Evolutionary conservation across 2,797 vertebrate genomes (phyloP).

Genomic region (Thalassophryne amazonica): DNA sequence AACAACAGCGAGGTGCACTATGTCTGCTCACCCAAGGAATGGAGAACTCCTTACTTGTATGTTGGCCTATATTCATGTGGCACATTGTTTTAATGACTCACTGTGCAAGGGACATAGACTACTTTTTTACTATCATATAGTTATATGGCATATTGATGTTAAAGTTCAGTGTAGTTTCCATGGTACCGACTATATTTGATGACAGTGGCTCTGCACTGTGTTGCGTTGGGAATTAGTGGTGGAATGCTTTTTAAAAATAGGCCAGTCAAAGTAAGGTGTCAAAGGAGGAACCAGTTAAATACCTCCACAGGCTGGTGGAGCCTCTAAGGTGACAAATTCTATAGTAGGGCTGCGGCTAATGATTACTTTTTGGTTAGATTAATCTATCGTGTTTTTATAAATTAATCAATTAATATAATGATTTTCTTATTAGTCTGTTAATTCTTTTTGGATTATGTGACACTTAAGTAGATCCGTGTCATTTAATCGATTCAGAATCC

Average conservation of each 20-base stretch:
- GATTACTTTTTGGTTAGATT: no score
- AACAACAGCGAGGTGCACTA: conserved; percentile 37
- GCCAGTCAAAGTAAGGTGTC: conserved; percentile 37
- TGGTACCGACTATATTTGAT: conserved; percentile 47
- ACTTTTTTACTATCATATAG: conserved; percentile 32
- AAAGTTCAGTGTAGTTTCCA: conserved; percentile 42
- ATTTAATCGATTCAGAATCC: no score
- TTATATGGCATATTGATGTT: conserved; percentile 21
- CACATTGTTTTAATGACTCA: conserved; percentile 56
- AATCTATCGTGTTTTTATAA: no score
- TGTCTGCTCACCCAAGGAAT: conserved; percentile 44
- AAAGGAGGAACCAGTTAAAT: conserved; percentile 42
- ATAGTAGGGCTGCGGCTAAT: no score
- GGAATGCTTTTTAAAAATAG: conserved; percentile 56
- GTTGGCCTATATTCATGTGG: conserved; percentile 45
- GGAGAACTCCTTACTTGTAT: conserved; percentile 41
- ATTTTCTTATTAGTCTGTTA: no score
- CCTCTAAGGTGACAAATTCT: conserved; percentile 54
- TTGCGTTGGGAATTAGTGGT: conserved; percentile 42
- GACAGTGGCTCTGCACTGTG: conserved; percentile 30
- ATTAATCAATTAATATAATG: no score
- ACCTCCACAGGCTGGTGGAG: conserved; percentile 42
- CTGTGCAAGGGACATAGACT: conserved; percentile 18
- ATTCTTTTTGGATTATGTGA: no score
- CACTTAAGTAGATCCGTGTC: no score